Evolutionary conservation across 2,888 invertebrate species (phyloP), one percentile per base, ranked within the genome.

Genomic region (Siphonodentalium dalli): DNA sequence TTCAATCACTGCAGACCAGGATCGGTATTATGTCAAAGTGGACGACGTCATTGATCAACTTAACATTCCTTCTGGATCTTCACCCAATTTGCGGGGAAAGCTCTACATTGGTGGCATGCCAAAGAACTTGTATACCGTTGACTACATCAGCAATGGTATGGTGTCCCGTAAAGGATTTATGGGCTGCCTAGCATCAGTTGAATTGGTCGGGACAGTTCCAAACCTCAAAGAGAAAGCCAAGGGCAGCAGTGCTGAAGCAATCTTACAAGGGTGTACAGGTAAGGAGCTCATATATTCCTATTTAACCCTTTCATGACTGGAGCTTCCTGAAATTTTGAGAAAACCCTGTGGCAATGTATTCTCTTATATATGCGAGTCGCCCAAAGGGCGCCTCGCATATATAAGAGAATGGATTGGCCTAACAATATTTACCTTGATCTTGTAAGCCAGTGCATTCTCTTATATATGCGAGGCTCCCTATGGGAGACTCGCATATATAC

Each of bases 151-250:
- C 23, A 55, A 46, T 5, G 55, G 61, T 6, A 54, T 78, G 8
- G 51, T 62, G n/a, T 77, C 78, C 0, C 57, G 63, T n/a, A 63
- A 66, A 21, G 78, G 80, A 7, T 79, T 75, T 60, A 60, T 69
- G 23, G 80, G 80, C 5, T 80, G 80, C 50, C 28, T 79, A 34
- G 77, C 79, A 1, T 72, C 76, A 13, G 40, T 78, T 20, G 65
- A 72, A 40, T 61, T 79, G 38, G 71, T 74, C 34, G 71, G 72
- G 2, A 56, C 57, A 8, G 61, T 69, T 7, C 68, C 68, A 2
- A 66, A 77, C 48, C 58, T 79, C n/a, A 35, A 61, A 5, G 50
- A 58, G 24, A 58, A 49, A 40, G 64, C 67, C 3, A 61, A 48
- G 21, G 56, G 61, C 15, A 58, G 42, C 26, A 44, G n/a, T n/a